Evolutionary conservation across 2,113 vertebrate genomes (phyloP).

Genomic region (Urocynchramus pylzowi): DNA sequence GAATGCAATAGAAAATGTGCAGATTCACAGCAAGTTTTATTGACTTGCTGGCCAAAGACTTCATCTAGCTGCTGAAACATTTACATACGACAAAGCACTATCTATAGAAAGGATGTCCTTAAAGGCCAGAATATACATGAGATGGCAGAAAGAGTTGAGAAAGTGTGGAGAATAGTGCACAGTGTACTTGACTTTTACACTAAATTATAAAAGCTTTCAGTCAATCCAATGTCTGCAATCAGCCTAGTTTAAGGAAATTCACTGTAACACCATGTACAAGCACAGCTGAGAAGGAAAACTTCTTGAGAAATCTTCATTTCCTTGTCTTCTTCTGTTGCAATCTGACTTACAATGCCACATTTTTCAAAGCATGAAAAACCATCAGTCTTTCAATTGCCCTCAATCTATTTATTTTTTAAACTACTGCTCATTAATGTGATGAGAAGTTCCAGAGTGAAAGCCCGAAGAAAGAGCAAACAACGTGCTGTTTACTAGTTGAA

Average conservation of each 20-base stretch:
- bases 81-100: constrained; percentile 33
- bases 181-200: not conserved
- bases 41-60: constrained; percentile 37
- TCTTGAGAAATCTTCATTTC: not conserved
- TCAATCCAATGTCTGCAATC: not conserved
- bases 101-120: constrained; percentile 9
- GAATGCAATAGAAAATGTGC: constrained; percentile 56
- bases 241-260: not conserved
- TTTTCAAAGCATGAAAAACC: not conserved
- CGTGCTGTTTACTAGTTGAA: not conserved
- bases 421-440: not conserved
- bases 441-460: not conserved
- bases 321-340: not conserved
- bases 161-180: not conserved
- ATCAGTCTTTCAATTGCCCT: not conserved
- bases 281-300: not conserved
- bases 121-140: constrained; percentile 29
- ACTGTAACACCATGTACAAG: not conserved
- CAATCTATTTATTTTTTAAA: not conserved
- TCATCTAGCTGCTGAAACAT: constrained; percentile 53
- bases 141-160: not conserved
- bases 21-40: constrained; percentile 46
- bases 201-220: not conserved
- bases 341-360: not conserved
- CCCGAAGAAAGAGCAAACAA: not conserved